Percentiles rank a stretch among this genome's conserved stretches.
These are phyloP conservation scores for Balearica regulorum DNA, from an alignment of 2,797 vertebrate genomes.

Conservation along the genomic window DNA sequence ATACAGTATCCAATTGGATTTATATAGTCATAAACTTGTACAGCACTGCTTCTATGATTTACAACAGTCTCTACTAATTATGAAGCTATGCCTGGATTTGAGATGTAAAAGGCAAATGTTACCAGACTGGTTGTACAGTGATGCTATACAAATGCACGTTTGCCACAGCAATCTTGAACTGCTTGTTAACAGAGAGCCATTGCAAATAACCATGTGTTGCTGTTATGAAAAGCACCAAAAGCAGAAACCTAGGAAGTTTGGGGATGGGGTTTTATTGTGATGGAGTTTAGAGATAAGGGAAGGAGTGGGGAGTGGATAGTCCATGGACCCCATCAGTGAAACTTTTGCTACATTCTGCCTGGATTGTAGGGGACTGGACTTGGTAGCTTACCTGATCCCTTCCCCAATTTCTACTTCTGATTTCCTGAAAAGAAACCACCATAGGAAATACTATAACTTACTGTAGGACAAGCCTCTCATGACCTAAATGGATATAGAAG, in stretches of 20 bases:
- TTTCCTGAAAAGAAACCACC: slow-evolving; percentile 14
- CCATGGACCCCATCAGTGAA: not conserved
- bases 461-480: slow-evolving; percentile 16
- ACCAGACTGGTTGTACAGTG: slow-evolving; percentile 27
- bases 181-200: slow-evolving; percentile 14
- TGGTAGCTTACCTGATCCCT: not conserved
- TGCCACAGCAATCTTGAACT: not conserved
- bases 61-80: slow-evolving; percentile 60
- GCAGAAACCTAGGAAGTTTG: not conserved
- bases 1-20: slow-evolving; percentile 65
- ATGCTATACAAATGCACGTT: not conserved
- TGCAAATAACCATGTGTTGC: not conserved
- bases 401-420: not conserved
- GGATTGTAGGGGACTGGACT: not conserved
- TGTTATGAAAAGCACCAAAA: not conserved
- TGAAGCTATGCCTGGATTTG: slow-evolving; percentile 39
- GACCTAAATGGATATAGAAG: slow-evolving; percentile 25
- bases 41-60: slow-evolving; percentile 69
- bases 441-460: not conserved
- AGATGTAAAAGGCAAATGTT: slow-evolving; percentile 31
- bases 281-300: not conserved
- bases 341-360: not conserved
- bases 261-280: not conserved
- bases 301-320: not conserved
- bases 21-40: slow-evolving; percentile 70